Evolutionary conservation across 2,888 invertebrate species (phyloP), one percentile per base, ranked within the genome.

Genomic region (Hybos culiciformis): DNA sequence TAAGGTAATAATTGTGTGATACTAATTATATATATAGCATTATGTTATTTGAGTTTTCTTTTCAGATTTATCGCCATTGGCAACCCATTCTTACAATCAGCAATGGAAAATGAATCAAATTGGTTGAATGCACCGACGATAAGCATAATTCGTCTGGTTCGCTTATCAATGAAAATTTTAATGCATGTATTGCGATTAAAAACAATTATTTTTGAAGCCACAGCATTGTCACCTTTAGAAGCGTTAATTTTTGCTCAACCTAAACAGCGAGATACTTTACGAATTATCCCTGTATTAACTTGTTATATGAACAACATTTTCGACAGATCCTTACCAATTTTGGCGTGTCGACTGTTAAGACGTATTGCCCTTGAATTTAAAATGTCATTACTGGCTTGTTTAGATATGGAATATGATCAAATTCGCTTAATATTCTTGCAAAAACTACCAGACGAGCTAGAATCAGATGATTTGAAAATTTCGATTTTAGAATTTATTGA

Each of bases 351-450:
- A 31, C 66, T 84, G 23, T 61, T 86, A 17, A 77, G 77, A 56
- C 73, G 76, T 51, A 77, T 85, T 57, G 81, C 84, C 20, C 62
- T 72, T 50, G 77, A 78, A 56, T 78, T 80, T 50, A 78, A 81
- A 56, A 80, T 85, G 74, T 85, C 86, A 0, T 65, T 90, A 26
- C 69, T 86, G 55, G 81, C 85, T 1, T 82, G 85, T 47, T 63
- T 90, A 42, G 85, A 86, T 53, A 78, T 81, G 71, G 83, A 85
- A 44, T 78, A 83, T 0, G 82, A 83, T 56, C 80, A 85, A 56
- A 78, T 87, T 12, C 73, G 86, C 11, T 74, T 82, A 44, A 76
- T 82, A 54, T 83, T 85, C 54, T 67, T 88, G 24, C 78, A 80
- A 44, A 73, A 83, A 33, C 60, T 90, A 15, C 68, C 78, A 8